Base-by-base conservation (phyloP, 1,140 invertebrate species). In the Magallana ariakensis region DNA sequence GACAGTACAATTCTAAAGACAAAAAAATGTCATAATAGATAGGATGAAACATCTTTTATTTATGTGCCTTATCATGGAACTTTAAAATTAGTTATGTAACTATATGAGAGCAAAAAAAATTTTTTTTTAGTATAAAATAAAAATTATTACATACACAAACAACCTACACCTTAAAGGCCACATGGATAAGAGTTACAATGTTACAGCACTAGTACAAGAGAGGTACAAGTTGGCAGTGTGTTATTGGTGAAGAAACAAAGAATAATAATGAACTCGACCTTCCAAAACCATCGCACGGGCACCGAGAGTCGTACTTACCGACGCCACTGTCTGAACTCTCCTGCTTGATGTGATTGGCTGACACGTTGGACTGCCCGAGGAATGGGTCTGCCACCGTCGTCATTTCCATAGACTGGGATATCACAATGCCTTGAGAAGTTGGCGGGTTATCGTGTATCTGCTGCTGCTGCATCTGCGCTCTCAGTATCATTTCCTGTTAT, bases 281-380 rank as follows among this genome's bases (percentile, higher is more conserved):
- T 75, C 66, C 66, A 82, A 54, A 82, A 82, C 80, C 80, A 55
- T 46, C 33, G 46, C 80, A 82, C 80, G 54, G 33, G 11, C 19
- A 75, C 9, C 33, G 80, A 22, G 33, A n/a, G 80, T 54, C 1
- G 26, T 46, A 85, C 93, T 86, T 88, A 91, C 97, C 97, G 56
- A 99, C 95, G 66, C 98, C 98, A 94, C 97, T 98, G 94, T 99
- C 98, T 26, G 97, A 97, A 19, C 97, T 98, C 94, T 98, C 98
- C 94, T 99, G 98, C 86, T 98, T 96, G 84, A 97, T 97, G 94
- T 99, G 98, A 87, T 94, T 94, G 92, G 98, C 97, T 88, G 88
- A 90, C 46, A 90, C 96, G 81, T 97, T 95, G 54, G 97, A 91
- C 87, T 94, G 93, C 16, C 93, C 96, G 87, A 98, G 95, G 95